Conservation (phyloP, 2,797 vertebrate species). For the Pagetopsis macropterus region DNA sequence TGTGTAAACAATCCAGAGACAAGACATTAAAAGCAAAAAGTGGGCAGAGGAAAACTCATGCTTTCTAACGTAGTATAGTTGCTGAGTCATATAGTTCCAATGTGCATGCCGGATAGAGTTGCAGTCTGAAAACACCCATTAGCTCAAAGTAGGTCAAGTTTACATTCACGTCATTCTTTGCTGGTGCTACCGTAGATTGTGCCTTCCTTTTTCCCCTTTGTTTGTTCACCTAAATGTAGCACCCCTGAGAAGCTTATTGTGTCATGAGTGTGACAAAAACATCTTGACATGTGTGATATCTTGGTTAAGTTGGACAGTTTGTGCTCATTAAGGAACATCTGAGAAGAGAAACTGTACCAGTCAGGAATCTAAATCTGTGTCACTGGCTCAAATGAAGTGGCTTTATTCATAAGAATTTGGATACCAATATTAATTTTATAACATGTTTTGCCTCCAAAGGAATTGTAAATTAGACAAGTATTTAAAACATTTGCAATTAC, state of each 20-base stretch:
- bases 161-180: constrained; percentile 61
- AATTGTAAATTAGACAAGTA: not conserved
- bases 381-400: not conserved
- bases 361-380: constrained; percentile 14
- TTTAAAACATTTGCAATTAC: not conserved
- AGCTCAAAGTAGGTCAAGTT: constrained; percentile 85
- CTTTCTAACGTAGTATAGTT: too few species aligned
- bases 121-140: constrained; percentile 69
- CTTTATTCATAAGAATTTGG: too few species aligned
- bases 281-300: not conserved
- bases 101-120: constrained; percentile 66
- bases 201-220: constrained; percentile 7
- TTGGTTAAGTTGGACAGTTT: not conserved
- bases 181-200: not conserved
- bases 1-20: not conserved
- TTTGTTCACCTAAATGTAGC: not conserved
- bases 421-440: not conserved
- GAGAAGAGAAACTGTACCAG: not conserved
- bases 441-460: not conserved
- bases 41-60: not conserved
- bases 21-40: constrained; percentile 34
- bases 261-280: fast-evolving
- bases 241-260: not conserved
- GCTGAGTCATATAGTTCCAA: constrained; percentile 53
- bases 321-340: not conserved